Evolutionary conservation across 2,888 invertebrate genomes (phyloP).

Genomic region (Alviniconcha strummeri): DNA sequence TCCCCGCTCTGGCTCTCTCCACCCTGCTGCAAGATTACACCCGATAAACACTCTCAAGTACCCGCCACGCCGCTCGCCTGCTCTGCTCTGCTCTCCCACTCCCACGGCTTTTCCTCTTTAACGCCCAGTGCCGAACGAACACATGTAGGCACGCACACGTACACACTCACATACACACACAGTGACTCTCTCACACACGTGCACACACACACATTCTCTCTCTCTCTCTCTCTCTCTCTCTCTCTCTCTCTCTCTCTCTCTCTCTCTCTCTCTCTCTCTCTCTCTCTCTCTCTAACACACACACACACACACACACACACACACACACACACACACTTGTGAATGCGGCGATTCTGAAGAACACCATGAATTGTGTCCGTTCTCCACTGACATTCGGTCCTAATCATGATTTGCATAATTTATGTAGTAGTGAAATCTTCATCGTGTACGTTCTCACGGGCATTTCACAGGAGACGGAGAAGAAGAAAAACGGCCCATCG

Average conservation of each 20-base stretch:
- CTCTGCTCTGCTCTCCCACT: neutral
- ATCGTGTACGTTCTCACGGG: too few species aligned
- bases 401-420: too few species aligned
- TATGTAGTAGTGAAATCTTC: too few species aligned
- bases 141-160: neutral
- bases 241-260: neutral
- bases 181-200: neutral
- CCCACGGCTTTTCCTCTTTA: neutral
- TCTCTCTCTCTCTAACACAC: neutral
- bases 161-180: neutral
- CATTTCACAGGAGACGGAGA: too few species aligned
- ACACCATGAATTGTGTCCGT: too few species aligned
- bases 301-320: neutral
- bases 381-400: too few species aligned
- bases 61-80: neutral
- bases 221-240: conserved; percentile 6
- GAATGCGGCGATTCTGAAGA: too few species aligned
- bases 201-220: neutral
- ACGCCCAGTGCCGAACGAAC: too few species aligned
- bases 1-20: neutral
- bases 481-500: too few species aligned
- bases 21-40: neutral
- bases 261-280: conserved; percentile 17
- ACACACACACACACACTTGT: neutral
- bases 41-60: conserved; percentile 1